A percentile compares a stretch with the other conserved stretches of the same genome.
phyloP scores from a whole-genome alignment of 2,797 vertebrate species.

The Crocidura indochinensis region DNA sequence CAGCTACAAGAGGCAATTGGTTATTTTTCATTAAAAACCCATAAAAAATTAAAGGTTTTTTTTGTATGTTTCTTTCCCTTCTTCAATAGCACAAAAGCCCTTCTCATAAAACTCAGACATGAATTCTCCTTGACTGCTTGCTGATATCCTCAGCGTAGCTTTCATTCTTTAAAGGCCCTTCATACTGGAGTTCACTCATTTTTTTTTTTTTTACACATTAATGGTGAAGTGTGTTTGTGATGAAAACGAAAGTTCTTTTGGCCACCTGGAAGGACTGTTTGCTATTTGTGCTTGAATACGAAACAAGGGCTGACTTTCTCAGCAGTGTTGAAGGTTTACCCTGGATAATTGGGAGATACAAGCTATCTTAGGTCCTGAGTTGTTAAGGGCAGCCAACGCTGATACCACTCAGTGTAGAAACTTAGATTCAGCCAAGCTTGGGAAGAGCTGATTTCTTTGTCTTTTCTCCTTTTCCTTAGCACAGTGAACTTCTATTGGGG shows the following conservation, averaged over 20 bases:
- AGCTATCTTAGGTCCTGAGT: too few species aligned
- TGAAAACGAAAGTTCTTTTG: background rate
- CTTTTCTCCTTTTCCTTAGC: background rate
- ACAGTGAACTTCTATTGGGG: background rate
- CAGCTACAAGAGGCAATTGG: background rate
- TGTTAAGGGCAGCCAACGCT: fast-evolving
- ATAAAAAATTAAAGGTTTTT: slow-evolving; percentile 5
- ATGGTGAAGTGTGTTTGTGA: slow-evolving; percentile 24
- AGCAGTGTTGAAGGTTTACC: background rate
- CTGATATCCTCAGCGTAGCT: fast-evolving
- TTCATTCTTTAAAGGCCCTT: background rate
- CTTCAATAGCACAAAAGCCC: background rate
- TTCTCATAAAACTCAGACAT: background rate
- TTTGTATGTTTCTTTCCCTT: background rate
- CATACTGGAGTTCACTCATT: background rate
- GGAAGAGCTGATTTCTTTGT: background rate
- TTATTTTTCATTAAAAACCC: slow-evolving; percentile 29
- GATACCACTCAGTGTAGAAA: fast-evolving
- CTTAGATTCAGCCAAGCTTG: background rate
- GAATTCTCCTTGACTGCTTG: background rate
- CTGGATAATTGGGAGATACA: background rate
- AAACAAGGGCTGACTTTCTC: background rate
- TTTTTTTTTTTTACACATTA: background rate
- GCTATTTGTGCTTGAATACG: background rate
- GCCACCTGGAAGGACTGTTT: background rate